Base-by-base conservation (phyloP, 2,888 invertebrate species). In the Stenodema calcarata region DNA sequence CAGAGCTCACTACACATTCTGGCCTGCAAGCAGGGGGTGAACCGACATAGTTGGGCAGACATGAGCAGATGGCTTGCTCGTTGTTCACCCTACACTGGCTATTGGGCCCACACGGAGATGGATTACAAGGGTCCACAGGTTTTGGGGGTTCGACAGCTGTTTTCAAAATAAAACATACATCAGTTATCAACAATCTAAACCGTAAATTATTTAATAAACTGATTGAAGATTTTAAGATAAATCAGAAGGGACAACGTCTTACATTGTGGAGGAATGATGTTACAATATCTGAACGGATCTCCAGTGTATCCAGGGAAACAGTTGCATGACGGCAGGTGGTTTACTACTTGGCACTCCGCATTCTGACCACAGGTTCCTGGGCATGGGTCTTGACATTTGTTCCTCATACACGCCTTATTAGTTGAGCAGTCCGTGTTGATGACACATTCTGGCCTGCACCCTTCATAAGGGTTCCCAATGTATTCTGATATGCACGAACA, bases 281-380 rank as follows among this genome's bases (percentile, higher is more conserved):
- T 80, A 41, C 87, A 87, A 54, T 76, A 83, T 82, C 81, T 86
- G 69, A 87, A 87, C 18, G 97, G 95, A 92, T 96, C 95, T 91
- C 97, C 97, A 87, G 95, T 95, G 90, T 94, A 95, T 89, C 95
- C 95, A 50, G 93, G 91, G 76, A 94, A 90, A 91, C 96, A 96
- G 83, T 93, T 93, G 90, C 96, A 96, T 35, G 94, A 93, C 1
- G 97, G 96, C 87, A 95, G 94, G 91, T 97, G 97, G 91, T 96
- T 96, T 89, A 94, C 93, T 3, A 96, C 96, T 86, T 94, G 94
- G 91, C 97, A 97, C 91, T 95, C 94, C 3, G 96, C 95, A 90
- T 96, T 95, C 83, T 94, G 92, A 50, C 96, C 96, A 91, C 96
- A 96, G 88, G 95, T 94, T 89, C 95, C 95, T 30, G 93, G 93